Evolutionary conservation across 1,140 invertebrate species (phyloP).

Genomic region (Polypedilum pembai): DNA sequence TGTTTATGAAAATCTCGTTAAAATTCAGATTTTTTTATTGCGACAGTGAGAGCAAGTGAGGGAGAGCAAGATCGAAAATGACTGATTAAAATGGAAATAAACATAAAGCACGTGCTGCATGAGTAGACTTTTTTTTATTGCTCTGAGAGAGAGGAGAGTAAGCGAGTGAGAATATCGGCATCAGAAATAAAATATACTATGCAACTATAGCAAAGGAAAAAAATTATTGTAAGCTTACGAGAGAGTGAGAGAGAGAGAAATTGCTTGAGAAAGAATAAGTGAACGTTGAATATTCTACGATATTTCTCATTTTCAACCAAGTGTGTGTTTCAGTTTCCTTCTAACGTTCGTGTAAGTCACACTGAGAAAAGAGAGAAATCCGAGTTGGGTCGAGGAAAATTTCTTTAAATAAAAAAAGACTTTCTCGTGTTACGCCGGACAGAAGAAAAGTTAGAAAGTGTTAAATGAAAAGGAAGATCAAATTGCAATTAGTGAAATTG

Average conservation of each 20-base stretch:
- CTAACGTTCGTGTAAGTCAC: neutral
- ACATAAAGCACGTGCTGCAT: neutral
- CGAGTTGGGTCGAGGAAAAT: neutral
- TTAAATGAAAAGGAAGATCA: neutral
- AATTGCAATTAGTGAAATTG: neutral
- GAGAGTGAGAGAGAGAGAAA: neutral
- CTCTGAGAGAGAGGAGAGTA: neutral
- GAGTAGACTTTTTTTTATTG: neutral
- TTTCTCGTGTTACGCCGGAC: neutral
- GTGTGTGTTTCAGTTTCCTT: conserved; percentile 16
- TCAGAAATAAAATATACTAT: neutral
- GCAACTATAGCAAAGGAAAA: neutral
- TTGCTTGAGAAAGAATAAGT: no score
- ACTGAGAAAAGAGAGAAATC: neutral
- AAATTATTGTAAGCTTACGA: conserved; percentile 1
- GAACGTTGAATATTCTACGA: neutral
- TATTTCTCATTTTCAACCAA: conserved; percentile 10
- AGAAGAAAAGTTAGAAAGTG: neutral
- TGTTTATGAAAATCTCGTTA: no score
- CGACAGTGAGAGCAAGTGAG: neutral
- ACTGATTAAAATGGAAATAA: neutral
- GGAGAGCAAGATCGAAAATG: neutral
- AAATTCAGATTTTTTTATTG: neutral
- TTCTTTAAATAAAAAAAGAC: no score
- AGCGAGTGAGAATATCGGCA: no score